These are phyloP conservation scores for Cordylochernes scorpioides DNA, from an alignment of 2,888 invertebrate genomes.

Conservation along the genomic window DNA sequence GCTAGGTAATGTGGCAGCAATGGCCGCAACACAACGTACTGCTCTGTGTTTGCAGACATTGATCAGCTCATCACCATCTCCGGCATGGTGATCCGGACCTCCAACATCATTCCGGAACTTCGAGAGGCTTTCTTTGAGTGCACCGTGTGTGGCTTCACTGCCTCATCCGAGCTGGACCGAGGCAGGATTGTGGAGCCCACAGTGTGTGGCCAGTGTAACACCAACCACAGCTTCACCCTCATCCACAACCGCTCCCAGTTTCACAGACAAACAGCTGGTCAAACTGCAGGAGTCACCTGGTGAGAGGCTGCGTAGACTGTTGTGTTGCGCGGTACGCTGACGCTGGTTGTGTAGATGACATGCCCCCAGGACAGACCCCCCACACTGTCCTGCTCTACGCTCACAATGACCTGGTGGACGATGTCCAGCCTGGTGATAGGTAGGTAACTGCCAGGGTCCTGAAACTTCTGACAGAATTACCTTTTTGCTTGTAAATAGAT, in stretches of 20 bases:
- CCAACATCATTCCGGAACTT: conserved; percentile 91
- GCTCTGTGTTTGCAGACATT: conserved; percentile 39
- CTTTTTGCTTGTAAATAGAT: too few relatives aligned
- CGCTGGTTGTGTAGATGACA: conserved; percentile 40
- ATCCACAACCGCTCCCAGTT: conserved; percentile 85
- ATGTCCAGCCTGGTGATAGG: conserved; percentile 72
- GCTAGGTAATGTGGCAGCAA: too few relatives aligned
- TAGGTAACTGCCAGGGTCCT: conserved; percentile 3
- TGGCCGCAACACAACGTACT: too few relatives aligned
- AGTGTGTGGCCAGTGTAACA: conserved; percentile 72
- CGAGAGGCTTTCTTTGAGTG: conserved; percentile 86
- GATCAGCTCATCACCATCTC: conserved; percentile 84
- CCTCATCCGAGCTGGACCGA: conserved; percentile 62
- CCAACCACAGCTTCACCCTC: conserved; percentile 66
- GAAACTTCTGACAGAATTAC: too few relatives aligned
- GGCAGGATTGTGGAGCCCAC: conserved; percentile 87
- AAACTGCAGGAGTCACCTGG: conserved; percentile 91
- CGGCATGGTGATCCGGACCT: conserved; percentile 92
- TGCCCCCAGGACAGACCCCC: conserved; percentile 96
- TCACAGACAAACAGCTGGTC: conserved; percentile 87
- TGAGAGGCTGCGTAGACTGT: conserved; percentile 18
- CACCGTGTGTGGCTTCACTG: conserved; percentile 58
- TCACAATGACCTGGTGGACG: conserved; percentile 87
- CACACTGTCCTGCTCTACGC: conserved; percentile 75
- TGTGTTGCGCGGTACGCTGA: background rate